Evolutionary conservation across 2,113 vertebrate species (phyloP).

Genomic region (Laterallus jamaicensis): DNA sequence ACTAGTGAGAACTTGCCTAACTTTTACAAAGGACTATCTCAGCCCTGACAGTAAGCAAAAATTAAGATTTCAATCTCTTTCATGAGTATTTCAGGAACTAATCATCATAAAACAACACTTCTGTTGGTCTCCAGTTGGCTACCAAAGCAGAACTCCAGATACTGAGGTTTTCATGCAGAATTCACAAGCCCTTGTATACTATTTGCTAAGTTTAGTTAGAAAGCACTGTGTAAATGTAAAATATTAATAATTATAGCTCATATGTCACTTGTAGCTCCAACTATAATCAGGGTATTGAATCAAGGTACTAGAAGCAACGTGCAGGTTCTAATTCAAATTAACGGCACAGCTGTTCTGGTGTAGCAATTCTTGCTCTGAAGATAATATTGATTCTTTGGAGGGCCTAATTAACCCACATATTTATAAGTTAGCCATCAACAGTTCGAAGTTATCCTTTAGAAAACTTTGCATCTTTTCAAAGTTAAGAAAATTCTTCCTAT

Average conservation of each 20-base stretch:
- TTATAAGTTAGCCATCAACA: neutral
- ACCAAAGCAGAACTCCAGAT: accelerated
- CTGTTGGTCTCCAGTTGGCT: neutral
- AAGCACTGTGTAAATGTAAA: neutral
- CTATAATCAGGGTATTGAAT: neutral
- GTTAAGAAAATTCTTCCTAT: neutral
- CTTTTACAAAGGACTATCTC: neutral
- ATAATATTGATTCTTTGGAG: neutral
- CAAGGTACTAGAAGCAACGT: neutral
- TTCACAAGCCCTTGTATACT: accelerated
- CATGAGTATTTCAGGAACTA: neutral
- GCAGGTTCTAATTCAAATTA: neutral
- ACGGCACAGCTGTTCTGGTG: neutral
- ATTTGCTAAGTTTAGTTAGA: neutral
- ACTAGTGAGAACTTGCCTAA: neutral
- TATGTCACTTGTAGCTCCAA: neutral
- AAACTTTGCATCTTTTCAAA: neutral
- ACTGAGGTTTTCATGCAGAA: neutral
- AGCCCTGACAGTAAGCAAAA: neutral
- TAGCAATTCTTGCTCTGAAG: neutral
- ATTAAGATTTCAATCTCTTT: neutral
- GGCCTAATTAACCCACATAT: neutral
- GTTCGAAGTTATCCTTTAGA: neutral
- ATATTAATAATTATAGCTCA: neutral
- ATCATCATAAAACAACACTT: neutral